Conservation (phyloP, 2,888 invertebrate genomes). For the Calameuta idolon region DNA sequence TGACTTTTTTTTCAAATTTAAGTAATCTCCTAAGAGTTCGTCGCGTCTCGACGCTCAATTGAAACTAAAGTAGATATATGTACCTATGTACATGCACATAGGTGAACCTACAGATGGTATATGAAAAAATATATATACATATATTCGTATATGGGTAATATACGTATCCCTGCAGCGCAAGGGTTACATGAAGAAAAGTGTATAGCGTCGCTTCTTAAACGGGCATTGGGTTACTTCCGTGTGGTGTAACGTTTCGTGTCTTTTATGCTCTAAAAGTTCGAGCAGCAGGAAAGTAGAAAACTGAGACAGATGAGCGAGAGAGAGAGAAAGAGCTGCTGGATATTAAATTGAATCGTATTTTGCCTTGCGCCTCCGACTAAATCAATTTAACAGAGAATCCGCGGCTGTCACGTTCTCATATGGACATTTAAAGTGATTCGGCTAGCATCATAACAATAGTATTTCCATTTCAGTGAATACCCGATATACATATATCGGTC, state of each 20-base stretch:
- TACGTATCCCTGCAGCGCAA: neutral
- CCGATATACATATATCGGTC: too few relatives aligned
- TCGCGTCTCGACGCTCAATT: neutral
- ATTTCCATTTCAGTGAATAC: too few relatives aligned
- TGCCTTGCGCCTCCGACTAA: neutral
- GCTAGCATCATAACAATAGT: too few relatives aligned
- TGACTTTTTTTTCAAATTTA: neutral
- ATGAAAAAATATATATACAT: neutral
- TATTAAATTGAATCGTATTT: neutral
- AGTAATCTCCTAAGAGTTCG: neutral
- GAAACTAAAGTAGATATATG: neutral
- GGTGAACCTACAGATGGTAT: neutral
- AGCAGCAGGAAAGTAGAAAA: neutral
- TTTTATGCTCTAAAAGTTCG: constrained; percentile 24
- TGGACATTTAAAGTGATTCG: neutral
- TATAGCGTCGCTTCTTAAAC: constrained; percentile 1
- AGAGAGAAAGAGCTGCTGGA: neutral
- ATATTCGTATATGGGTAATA: neutral
- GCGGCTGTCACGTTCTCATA: neutral
- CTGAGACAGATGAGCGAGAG: neutral
- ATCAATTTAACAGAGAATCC: neutral
- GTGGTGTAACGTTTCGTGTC: constrained; percentile 16
- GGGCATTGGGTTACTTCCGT: constrained; percentile 25
- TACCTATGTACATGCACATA: neutral
- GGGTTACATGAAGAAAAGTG: neutral